phyloP scores from a whole-genome alignment of 2,797 vertebrate species.

The Urocyon cinereoargenteus region DNA sequence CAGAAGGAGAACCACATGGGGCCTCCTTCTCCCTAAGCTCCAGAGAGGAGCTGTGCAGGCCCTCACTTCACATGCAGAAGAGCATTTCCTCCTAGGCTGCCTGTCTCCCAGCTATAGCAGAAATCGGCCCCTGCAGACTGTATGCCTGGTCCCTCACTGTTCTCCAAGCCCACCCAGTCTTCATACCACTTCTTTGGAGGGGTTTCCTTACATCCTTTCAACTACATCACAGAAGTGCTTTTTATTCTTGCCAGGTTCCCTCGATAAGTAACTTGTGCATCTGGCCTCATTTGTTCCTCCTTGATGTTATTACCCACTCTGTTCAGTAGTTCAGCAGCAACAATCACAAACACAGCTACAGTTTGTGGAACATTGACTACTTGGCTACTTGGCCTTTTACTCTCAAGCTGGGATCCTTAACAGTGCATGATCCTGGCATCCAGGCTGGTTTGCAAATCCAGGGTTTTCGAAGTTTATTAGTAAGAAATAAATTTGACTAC shows the following conservation, averaged over 20 bases:
- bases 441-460: background rate
- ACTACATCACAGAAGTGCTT: background rate
- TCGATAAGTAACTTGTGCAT: background rate
- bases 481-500: background rate
- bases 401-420: background rate
- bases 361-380: rapidly evolving
- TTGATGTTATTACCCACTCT: background rate
- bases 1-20: background rate
- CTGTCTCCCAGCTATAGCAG: background rate
- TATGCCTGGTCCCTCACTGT: background rate
- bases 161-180: rapidly evolving
- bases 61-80: background rate
- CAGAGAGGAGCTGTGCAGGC: rapidly evolving
- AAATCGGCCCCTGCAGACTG: rapidly evolving
- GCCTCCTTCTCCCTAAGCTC: background rate
- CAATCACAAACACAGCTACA: background rate
- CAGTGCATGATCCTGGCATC: background rate
- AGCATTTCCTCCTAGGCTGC: rapidly evolving
- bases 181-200: rapidly evolving
- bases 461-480: background rate
- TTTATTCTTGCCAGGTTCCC: background rate
- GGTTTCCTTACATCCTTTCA: background rate
- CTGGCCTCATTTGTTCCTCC: background rate
- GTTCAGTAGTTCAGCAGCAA: background rate
- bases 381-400: background rate